Conservation (phyloP, 2,113 vertebrate species). For the Tachycineta bicolor region DNA sequence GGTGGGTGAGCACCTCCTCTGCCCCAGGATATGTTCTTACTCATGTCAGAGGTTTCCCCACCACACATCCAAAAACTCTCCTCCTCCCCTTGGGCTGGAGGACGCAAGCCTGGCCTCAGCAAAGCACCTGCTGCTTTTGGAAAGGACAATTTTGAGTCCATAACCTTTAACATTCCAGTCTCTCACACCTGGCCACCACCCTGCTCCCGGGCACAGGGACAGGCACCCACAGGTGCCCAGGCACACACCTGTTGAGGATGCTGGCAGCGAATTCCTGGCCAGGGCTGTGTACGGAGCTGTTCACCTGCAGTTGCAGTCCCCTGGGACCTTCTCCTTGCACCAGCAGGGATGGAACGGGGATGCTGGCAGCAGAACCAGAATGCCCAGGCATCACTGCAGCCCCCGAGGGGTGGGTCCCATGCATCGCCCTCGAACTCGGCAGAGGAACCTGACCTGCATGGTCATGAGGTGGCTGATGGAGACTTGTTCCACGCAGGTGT, state of each 20-base stretch:
- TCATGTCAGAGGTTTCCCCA: not conserved
- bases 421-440: slow-evolving; percentile 59
- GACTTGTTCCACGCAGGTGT: slow-evolving; percentile 54
- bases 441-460: slow-evolving; percentile 84
- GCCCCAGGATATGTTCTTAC: not conserved
- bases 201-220: rapidly evolving
- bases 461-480: slow-evolving; percentile 77
- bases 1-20: not conserved
- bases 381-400: not conserved
- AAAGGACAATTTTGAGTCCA: not conserved
- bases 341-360: slow-evolving; percentile 1
- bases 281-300: slow-evolving; percentile 69
- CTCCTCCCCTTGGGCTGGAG: not conserved
- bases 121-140: not conserved
- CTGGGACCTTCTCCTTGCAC: slow-evolving; percentile 80
- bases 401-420: not conserved
- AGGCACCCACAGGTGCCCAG: not conserved
- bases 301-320: slow-evolving; percentile 29
- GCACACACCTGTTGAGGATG: slow-evolving; percentile 68
- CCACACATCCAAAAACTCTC: not conserved
- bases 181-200: not conserved
- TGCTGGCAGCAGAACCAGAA: not conserved
- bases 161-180: not conserved
- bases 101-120: not conserved
- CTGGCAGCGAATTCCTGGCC: slow-evolving; percentile 73